A percentile compares a stretch with the other conserved stretches of the same genome.
Conservation (phyloP, 1,140 invertebrate genomes). For the Drosophila kanapiae region DNA sequence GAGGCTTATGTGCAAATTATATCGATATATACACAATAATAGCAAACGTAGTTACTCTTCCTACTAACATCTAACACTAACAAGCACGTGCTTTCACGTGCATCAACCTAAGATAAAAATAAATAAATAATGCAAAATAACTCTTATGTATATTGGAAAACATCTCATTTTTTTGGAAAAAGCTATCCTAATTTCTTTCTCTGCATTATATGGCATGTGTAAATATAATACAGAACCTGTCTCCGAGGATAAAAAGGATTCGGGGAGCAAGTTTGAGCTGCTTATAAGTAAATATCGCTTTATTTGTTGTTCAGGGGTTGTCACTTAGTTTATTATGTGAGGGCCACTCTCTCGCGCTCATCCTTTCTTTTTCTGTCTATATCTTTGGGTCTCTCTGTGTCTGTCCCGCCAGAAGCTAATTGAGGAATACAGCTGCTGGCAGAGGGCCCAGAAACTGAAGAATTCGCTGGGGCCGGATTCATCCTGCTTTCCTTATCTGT, state of each 20-base stretch:
- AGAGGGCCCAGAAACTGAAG: constrained; percentile 36
- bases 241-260: constrained; percentile 48
- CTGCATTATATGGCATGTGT: constrained; percentile 63
- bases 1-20: too few species aligned
- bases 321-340: constrained; percentile 27
- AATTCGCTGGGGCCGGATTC: constrained; percentile 3
- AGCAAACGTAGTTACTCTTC: too few species aligned
- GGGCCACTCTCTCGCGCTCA: neutral
- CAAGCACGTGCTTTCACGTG: too few species aligned
- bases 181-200: neutral
- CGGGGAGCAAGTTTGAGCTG: constrained; percentile 24
- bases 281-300: constrained; percentile 45
- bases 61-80: too few species aligned
- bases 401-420: constrained; percentile 54
- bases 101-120: too few species aligned
- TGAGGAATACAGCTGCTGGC: constrained; percentile 49
- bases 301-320: constrained; percentile 50
- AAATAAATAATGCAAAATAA: too few species aligned
- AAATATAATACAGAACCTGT: constrained; percentile 54
- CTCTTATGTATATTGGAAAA: too few species aligned
- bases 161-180: too few species aligned
- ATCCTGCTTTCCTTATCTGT: constrained; percentile 18
- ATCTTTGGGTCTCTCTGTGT: neutral
- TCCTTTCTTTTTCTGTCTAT: neutral
- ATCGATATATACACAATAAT: too few species aligned